phyloP scores from a whole-genome alignment of 1,140 invertebrate genomes.

The Pseudomyrmex pallidus region DNA sequence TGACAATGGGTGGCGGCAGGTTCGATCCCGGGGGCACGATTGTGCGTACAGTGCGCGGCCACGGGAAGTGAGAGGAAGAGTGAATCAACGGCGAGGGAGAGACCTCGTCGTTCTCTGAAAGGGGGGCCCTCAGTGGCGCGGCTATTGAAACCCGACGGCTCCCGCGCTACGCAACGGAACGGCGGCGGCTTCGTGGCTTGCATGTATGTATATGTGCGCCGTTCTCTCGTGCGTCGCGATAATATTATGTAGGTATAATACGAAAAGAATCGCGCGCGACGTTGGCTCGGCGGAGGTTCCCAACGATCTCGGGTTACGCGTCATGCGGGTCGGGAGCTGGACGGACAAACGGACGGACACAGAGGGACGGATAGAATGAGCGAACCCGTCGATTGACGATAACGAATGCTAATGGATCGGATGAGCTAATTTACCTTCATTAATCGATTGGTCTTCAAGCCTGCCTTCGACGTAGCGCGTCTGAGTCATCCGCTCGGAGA shows the following conservation, averaged over 20 bases:
- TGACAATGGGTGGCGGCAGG: slow-evolving; percentile 56
- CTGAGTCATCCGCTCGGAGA: slow-evolving; percentile 38
- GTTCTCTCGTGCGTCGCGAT: background rate
- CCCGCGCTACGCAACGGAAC: slow-evolving; percentile 53
- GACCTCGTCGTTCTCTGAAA: slow-evolving; percentile 52
- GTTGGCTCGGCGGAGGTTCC: slow-evolving; percentile 68
- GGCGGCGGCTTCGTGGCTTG: slow-evolving; percentile 4
- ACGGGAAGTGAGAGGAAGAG: background rate
- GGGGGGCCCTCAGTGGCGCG: slow-evolving; percentile 20
- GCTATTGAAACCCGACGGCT: slow-evolving; percentile 52
- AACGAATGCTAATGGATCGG: slow-evolving; percentile 82
- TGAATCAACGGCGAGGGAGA: slow-evolving; percentile 10
- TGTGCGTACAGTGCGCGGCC: slow-evolving; percentile 31
- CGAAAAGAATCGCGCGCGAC: slow-evolving; percentile 63
- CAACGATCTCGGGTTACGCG: slow-evolving; percentile 79
- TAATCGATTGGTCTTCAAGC: slow-evolving; percentile 80
- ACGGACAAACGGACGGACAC: slow-evolving; percentile 60
- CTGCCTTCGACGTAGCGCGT: slow-evolving; percentile 67
- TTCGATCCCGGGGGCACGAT: slow-evolving; percentile 65
- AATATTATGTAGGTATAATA: slow-evolving; percentile 64
- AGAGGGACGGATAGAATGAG: slow-evolving; percentile 55
- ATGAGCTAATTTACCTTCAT: slow-evolving; percentile 82
- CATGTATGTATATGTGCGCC: background rate
- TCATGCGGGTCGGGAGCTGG: slow-evolving; percentile 75
- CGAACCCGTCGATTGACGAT: slow-evolving; percentile 79